A percentile compares a stretch with the other conserved stretches of the same genome.
Evolutionary conservation across 2,888 invertebrate species (phyloP).

Genomic region (Eucera pruinosa): DNA sequence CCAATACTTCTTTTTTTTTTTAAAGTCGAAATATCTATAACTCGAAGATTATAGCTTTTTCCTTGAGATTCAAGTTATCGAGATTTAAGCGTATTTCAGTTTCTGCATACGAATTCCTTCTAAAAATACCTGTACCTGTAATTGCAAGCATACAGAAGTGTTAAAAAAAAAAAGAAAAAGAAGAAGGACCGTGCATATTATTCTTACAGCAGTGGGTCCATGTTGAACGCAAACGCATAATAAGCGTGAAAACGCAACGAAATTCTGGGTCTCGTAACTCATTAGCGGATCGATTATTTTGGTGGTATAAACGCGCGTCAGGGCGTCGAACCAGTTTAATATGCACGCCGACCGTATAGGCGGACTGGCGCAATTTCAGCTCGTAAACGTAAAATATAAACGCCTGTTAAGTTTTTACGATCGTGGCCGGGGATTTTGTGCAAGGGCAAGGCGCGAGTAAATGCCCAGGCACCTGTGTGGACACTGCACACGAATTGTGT

Average conservation of each 20-base stretch:
- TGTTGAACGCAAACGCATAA: slow-evolving; percentile 11
- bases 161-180: neutral
- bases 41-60: too few species aligned
- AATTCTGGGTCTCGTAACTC: slow-evolving; percentile 48
- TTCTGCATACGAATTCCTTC: too few species aligned
- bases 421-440: slow-evolving; percentile 36
- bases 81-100: too few species aligned
- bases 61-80: too few species aligned
- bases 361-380: slow-evolving; percentile 57
- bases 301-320: slow-evolving; percentile 28
- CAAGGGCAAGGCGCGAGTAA: slow-evolving; percentile 23
- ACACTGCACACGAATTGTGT: slow-evolving; percentile 16
- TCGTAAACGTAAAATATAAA: slow-evolving; percentile 63
- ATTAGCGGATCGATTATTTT: slow-evolving; percentile 55
- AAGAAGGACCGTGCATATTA: neutral
- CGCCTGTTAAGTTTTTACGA: slow-evolving; percentile 61
- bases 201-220: neutral
- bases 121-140: neutral
- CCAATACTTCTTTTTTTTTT: too few species aligned
- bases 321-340: slow-evolving; percentile 52
- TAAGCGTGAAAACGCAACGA: slow-evolving; percentile 19
- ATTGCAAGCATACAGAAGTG: neutral
- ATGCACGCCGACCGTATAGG: slow-evolving; percentile 16
- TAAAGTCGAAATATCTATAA: too few species aligned
- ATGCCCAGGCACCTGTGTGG: slow-evolving; percentile 24